A percentile compares a stretch with the other conserved stretches of the same genome.
phyloP scores from a whole-genome alignment of 2,888 invertebrate genomes.

The Tridacna gigas region DNA sequence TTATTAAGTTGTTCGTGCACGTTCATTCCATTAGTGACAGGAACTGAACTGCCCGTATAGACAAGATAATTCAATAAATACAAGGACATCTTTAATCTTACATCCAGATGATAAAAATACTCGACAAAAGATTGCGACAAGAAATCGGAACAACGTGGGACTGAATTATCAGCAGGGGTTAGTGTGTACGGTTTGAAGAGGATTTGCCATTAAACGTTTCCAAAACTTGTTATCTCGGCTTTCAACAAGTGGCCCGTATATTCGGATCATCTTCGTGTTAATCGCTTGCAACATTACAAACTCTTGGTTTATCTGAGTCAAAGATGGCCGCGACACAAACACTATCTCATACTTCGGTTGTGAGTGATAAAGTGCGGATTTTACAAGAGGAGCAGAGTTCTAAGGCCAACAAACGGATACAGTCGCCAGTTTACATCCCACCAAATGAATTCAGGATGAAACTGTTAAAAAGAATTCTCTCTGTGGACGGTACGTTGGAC shows the following conservation, averaged over 20 bases:
- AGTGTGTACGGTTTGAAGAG: not conserved
- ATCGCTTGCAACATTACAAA: conserved; percentile 5
- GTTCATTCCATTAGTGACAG: conserved; percentile 21
- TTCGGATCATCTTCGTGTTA: not conserved
- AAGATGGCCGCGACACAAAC: conserved; percentile 47
- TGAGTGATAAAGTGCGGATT: conserved; percentile 42
- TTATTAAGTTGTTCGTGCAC: conserved; percentile 20
- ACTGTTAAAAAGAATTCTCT: conserved; percentile 64
- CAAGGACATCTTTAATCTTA: conserved; percentile 11
- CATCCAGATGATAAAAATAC: conserved; percentile 6
- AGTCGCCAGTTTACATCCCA: conserved; percentile 63
- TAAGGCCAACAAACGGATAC: conserved; percentile 36
- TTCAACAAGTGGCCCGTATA: conserved; percentile 12
- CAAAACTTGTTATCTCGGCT: conserved; percentile 7
- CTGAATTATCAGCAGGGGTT: not conserved
- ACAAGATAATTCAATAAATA: conserved; percentile 23
- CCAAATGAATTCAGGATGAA: conserved; percentile 72
- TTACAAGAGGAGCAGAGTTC: conserved; percentile 5
- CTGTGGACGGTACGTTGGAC: conserved; percentile 68
- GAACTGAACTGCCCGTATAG: not conserved
- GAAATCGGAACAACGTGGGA: conserved; percentile 20
- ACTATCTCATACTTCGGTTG: conserved; percentile 43
- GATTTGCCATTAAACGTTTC: not conserved
- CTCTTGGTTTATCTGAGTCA: not conserved
- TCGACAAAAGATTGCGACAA: conserved; percentile 4